phyloP scores from a whole-genome alignment of 2,113 vertebrate species.

The Trochalopteron elliotii region DNA sequence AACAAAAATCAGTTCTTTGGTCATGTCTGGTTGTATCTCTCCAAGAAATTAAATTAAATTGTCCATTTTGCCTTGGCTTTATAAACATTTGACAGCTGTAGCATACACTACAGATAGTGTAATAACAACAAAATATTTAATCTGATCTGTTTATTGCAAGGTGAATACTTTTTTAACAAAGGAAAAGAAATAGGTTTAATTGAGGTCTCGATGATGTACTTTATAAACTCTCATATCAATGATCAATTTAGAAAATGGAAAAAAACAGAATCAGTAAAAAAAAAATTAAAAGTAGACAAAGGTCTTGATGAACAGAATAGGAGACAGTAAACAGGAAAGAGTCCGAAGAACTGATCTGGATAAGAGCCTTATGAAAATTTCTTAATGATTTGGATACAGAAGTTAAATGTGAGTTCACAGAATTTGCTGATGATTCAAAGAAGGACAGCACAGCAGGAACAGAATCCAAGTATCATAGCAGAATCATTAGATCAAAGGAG shows the following conservation, averaged over 20 bases:
- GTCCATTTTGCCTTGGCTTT: not conserved
- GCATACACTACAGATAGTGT: accelerated
- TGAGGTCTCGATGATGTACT: accelerated
- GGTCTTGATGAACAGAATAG: not conserved
- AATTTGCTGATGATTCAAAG: not conserved
- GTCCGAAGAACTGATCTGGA: not conserved
- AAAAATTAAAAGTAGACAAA: not conserved
- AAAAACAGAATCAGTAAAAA: accelerated
- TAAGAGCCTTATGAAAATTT: not conserved
- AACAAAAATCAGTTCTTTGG: not conserved
- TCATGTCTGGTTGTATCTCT: not conserved
- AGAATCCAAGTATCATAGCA: not conserved
- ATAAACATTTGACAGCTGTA: not conserved
- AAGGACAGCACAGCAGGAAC: not conserved
- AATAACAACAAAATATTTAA: not conserved
- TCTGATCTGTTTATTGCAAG: not conserved
- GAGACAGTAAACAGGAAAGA: not conserved
- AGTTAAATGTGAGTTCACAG: not conserved
- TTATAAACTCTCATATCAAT: not conserved
- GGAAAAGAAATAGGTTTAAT: not conserved
- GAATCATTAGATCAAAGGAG: not conserved
- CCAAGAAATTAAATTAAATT: not conserved
- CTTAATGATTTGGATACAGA: not conserved
- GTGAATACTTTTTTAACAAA: not conserved
- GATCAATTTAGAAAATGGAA: not conserved